phyloP scores from a whole-genome alignment of 2,888 invertebrate genomes.

The Phengaris alcon region DNA sequence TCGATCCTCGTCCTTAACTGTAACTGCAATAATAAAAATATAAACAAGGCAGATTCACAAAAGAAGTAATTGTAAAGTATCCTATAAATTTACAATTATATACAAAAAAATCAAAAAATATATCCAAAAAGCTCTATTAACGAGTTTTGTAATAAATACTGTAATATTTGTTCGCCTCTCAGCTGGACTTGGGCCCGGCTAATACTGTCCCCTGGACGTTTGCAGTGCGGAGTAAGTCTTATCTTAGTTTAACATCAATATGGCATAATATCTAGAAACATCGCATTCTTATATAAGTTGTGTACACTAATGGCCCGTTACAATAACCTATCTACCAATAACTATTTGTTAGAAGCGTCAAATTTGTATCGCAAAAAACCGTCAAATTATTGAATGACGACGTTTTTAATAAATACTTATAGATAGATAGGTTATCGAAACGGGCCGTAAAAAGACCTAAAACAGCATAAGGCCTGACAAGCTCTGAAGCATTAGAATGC shows the following conservation, averaged over 20 bases:
- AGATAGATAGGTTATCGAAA: too few relatives aligned
- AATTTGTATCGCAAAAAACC: too few relatives aligned
- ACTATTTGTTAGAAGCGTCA: too few relatives aligned
- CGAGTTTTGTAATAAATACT: constrained; percentile 64
- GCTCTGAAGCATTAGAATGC: neutral
- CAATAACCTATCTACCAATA: too few relatives aligned
- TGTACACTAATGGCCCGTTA: neutral
- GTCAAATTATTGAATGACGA: too few relatives aligned
- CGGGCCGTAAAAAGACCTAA: too few relatives aligned
- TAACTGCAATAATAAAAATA: constrained; percentile 38
- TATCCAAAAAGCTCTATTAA: constrained; percentile 67
- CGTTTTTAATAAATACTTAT: too few relatives aligned
- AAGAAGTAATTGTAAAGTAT: constrained; percentile 55
- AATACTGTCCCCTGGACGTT: constrained; percentile 30
- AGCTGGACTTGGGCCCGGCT: constrained; percentile 46
- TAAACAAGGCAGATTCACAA: constrained; percentile 59
- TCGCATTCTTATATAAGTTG: neutral
- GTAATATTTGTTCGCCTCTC: constrained; percentile 59
- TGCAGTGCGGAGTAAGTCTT: constrained; percentile 28
- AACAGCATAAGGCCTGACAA: neutral
- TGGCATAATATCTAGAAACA: neutral
- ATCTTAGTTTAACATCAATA: constrained; percentile 10
- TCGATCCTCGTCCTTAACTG: constrained; percentile 35
- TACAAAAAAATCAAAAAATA: constrained; percentile 70
- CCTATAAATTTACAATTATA: constrained; percentile 75